Evolutionary conservation across 2,888 invertebrate genomes (phyloP).

Genomic region (Drosophila antonietae): DNA sequence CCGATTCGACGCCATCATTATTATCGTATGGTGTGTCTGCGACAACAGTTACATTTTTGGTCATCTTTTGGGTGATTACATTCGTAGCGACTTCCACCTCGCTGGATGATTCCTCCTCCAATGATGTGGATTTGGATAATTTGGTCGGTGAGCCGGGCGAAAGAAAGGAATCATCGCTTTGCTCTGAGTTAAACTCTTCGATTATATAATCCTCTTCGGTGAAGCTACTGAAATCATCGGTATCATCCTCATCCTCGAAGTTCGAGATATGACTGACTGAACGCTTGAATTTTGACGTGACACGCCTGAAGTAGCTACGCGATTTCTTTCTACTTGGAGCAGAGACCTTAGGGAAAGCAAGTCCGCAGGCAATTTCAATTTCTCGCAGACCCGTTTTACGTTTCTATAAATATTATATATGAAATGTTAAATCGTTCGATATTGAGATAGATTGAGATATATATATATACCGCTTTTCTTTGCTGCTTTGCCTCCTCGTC

Average conservation of each 20-base stretch:
- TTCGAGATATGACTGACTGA: not conserved
- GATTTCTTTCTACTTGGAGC: not conserved
- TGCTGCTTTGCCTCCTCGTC: slow-evolving; percentile 27
- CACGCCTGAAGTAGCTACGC: not conserved
- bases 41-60: not conserved
- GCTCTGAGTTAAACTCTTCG: not conserved
- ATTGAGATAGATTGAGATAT: too few relatives aligned
- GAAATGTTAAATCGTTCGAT: too few relatives aligned
- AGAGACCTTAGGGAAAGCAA: not conserved
- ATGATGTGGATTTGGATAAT: not conserved
- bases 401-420: slow-evolving; percentile 25
- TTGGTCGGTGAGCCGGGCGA: too few relatives aligned
- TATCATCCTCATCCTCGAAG: slow-evolving; percentile 3
- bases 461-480: slow-evolving; percentile 33
- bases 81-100: not conserved
- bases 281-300: not conserved
- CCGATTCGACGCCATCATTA: rapidly evolving
- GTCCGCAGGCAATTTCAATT: slow-evolving; percentile 37
- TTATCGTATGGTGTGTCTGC: not conserved
- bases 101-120: too few relatives aligned
- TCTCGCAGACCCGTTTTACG: slow-evolving; percentile 61
- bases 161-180: too few relatives aligned
- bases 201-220: slow-evolving; percentile 7
- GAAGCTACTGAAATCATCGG: not conserved
- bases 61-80: not conserved